Conservation (phyloP, 2,113 vertebrate species). For the Crotalus tigris region DNA sequence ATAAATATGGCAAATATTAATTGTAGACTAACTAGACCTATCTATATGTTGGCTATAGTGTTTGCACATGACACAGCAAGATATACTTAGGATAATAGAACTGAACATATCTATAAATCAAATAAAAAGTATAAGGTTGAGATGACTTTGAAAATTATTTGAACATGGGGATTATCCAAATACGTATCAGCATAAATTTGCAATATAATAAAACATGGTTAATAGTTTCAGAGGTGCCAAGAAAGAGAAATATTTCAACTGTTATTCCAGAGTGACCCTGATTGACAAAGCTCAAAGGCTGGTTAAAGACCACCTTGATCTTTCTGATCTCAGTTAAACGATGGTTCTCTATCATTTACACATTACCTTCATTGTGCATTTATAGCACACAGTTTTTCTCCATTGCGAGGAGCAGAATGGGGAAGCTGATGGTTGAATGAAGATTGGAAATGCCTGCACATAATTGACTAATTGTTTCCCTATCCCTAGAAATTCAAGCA, state of each 20-base stretch:
- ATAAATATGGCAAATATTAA: not conserved
- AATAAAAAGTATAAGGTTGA: not conserved
- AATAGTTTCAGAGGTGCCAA: not conserved
- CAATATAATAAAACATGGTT: not conserved
- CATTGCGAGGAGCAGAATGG: too few relatives aligned
- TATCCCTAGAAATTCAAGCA: not conserved
- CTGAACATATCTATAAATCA: not conserved
- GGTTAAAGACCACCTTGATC: not conserved
- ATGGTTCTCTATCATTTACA: not conserved
- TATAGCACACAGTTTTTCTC: not conserved
- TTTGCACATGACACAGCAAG: not conserved
- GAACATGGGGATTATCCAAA: not conserved
- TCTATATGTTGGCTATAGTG: not conserved
- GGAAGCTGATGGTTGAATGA: not conserved
- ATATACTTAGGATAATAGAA: not conserved
- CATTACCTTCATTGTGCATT: not conserved
- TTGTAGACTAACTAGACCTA: not conserved
- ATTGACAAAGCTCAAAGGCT: not conserved
- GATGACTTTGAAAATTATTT: not conserved
- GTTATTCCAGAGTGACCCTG: not conserved
- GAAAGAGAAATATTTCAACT: not conserved
- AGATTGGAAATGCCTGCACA: not conserved
- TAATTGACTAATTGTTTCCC: not conserved
- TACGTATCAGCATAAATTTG: not conserved
- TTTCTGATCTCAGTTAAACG: not conserved